A percentile compares a stretch with the other conserved stretches of the same genome.
These are phyloP conservation scores for Sebastolobus alascanus DNA, from an alignment of 2,797 vertebrate species.

Conservation along the genomic window DNA sequence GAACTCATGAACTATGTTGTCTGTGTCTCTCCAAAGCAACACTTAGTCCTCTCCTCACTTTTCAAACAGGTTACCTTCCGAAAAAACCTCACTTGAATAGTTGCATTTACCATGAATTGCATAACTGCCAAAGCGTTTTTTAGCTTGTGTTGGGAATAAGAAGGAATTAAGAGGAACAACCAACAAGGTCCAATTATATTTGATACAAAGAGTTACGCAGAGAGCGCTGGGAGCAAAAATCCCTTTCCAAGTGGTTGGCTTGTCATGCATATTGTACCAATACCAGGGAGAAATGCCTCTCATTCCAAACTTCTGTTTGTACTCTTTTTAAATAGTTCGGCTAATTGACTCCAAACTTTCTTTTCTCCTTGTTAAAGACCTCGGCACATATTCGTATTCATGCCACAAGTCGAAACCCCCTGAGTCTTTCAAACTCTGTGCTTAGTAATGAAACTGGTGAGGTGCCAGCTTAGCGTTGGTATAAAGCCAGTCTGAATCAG, in stretches of 20 bases:
- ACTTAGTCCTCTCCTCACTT: conserved; percentile 20
- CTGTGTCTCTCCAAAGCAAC: conserved; percentile 3
- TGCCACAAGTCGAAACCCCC: conserved; percentile 7
- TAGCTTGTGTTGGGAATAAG: conserved; percentile 34
- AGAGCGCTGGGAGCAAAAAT: conserved; percentile 46
- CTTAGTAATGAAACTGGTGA: conserved; percentile 47
- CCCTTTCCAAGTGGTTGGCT: conserved; percentile 43
- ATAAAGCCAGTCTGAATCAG: conserved; percentile 21
- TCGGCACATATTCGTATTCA: conserved; percentile 18
- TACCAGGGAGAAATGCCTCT: conserved; percentile 18
- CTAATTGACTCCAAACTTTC: conserved; percentile 52
- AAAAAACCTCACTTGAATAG: conserved; percentile 15
- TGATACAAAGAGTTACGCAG: conserved; percentile 51
- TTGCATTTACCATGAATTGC: conserved; percentile 38
- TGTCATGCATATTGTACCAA: conserved; percentile 50
- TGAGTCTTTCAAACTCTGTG: conserved; percentile 19
- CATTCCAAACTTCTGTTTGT: conserved; percentile 40
- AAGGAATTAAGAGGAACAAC: conserved; percentile 51
- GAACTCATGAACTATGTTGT: conserved; percentile 13
- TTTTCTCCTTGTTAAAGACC: conserved; percentile 31
- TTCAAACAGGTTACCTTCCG: conserved; percentile 11
- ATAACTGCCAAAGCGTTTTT: conserved; percentile 46
- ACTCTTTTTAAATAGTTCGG: conserved; percentile 39
- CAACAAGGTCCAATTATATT: conserved; percentile 69
- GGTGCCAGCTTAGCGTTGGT: conserved; percentile 20